Conservation (phyloP, 2,888 invertebrate species). For the Morpho achilles region DNA sequence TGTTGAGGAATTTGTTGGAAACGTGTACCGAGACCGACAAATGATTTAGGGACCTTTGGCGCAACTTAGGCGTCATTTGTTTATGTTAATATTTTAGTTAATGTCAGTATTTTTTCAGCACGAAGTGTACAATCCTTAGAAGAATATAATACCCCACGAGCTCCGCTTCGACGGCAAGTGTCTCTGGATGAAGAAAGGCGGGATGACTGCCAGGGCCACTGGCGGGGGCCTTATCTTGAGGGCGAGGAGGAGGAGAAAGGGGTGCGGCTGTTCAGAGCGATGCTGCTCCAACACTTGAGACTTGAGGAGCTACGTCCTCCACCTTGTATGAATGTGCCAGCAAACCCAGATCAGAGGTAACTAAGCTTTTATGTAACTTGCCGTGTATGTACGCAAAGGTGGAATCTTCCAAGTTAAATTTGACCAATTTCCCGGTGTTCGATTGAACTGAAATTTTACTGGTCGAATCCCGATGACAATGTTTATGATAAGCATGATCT, state of each 20-base stretch:
- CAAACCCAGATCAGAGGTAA: slow-evolving; percentile 66
- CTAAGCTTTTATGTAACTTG: not conserved
- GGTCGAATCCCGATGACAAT: no score
- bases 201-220: slow-evolving; percentile 74
- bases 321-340: slow-evolving; percentile 56
- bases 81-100: no score
- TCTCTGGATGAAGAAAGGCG: slow-evolving; percentile 70
- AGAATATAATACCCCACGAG: slow-evolving; percentile 64
- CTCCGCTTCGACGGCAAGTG: slow-evolving; percentile 66
- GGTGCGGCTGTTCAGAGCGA: slow-evolving; percentile 69
- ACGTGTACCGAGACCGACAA: no score
- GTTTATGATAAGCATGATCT: no score
- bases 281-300: slow-evolving; percentile 65
- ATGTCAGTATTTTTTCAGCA: slow-evolving; percentile 37
- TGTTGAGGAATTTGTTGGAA: no score
- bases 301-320: slow-evolving; percentile 65
- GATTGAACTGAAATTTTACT: no score
- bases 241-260: slow-evolving; percentile 72
- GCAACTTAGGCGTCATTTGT: no score
- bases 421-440: no score
- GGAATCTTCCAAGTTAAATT: no score
- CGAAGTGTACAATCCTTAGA: slow-evolving; percentile 69
- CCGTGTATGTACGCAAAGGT: no score
- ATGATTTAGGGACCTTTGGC: no score
- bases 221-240: slow-evolving; percentile 57